Percentiles rank a stretch among this genome's conserved stretches.
Conservation (phyloP, 2,113 vertebrate species). For the Calypte anna region DNA sequence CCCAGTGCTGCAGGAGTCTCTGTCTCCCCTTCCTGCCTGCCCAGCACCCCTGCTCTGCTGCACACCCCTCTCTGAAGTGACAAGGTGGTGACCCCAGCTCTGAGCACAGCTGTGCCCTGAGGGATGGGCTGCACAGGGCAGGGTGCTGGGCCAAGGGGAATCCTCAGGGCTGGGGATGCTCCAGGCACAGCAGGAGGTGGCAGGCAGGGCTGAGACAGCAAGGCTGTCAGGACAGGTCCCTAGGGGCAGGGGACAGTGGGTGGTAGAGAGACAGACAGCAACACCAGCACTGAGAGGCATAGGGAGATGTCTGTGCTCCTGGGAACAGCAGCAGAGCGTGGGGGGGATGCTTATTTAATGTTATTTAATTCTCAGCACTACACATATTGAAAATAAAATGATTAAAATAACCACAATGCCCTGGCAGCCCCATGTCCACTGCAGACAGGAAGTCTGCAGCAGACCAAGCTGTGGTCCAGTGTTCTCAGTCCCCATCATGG, state of each 20-base stretch:
- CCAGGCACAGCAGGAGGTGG: accelerated
- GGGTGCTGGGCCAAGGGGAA: neutral
- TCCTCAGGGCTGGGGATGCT: neutral
- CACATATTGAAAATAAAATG: neutral
- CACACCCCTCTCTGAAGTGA: accelerated
- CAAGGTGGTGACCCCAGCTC: neutral
- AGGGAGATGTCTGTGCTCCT: neutral
- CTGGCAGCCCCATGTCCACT: neutral
- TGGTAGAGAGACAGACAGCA: neutral
- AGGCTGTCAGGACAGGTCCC: neutral
- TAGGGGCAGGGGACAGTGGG: no score
- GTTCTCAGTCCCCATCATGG: neutral
- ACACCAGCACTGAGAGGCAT: accelerated
- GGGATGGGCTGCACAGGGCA: neutral
- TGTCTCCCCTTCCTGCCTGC: neutral
- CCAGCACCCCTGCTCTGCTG: neutral
- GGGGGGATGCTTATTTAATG: neutral
- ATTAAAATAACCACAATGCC: neutral
- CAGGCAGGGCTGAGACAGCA: neutral
- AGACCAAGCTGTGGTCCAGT: accelerated
- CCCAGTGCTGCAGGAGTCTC: accelerated
- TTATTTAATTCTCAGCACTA: neutral
- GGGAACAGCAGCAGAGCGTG: neutral
- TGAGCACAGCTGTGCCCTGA: neutral
- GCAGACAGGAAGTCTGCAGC: neutral